Base-by-base conservation (phyloP, 2,888 invertebrate genomes). In the Rotaria magnacalcarata region DNA sequence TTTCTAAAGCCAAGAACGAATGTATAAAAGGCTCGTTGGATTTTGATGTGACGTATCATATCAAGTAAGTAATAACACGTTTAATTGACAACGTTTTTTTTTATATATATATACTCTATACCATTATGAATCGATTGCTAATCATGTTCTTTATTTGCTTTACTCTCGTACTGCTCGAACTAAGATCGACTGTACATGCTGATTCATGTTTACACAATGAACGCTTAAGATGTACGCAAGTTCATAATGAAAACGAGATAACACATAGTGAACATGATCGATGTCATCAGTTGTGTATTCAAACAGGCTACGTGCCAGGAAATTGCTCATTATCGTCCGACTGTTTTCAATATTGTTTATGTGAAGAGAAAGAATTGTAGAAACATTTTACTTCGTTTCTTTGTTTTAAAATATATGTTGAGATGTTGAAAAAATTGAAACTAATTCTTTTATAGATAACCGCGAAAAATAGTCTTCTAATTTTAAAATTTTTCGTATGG, bases 181-280 rank as follows among this genome's bases (percentile, higher is more conserved):
- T 27, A 60, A 60, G 27, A 14, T 11, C n/a, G 3, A 10, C 2
- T 3, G n/a, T 60, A 14, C 8, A 60, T 27, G 60, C 10, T 27
- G 60, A 60, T n/a, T 27, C 60, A n/a, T 60, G 60, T 60, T n/a
- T 60, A 27, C 60, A 60, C 10, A 60, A 60, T 60, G 60, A 60
- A 60, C 60, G 60, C 14, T 27, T 27, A 27, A 60, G 27, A 60
- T 60, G 60, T 27, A 60, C 60, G n/a, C 60, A 60, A 60, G 27
- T 27, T 60, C 60, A 27, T 11, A 60, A n/a, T 60, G 60, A 8
- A 10, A 60, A 60, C 27, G 60, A 60, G 27, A n/a, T 60, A 10
- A 60, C 60, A 27, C n/a, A n/a, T 1, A 0, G 14, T 2, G 60
- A 60, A 14, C n/a, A 60, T 27, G 60, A 60, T 27, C 60, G 27